A percentile compares a stretch with the other conserved stretches of the same genome.
Evolutionary conservation across 92 coral and sea anemone genomes (phyloP).

Genomic region (Zoanthus sociatus): DNA sequence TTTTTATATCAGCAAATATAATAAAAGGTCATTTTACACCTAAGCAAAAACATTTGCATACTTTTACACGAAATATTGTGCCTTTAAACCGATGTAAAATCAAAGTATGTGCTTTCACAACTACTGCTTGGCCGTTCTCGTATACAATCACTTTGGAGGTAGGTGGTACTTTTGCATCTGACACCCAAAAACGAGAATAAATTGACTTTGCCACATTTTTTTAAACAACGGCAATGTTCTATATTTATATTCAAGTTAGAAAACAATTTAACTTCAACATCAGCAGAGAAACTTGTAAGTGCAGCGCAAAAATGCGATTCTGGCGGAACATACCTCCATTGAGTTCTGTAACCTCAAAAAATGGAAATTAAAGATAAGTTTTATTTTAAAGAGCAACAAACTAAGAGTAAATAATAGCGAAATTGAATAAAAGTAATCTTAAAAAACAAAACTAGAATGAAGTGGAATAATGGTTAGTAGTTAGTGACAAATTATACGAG

Average conservation of each 20-base stretch:
- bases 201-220: neutral
- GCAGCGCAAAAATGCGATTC: neutral
- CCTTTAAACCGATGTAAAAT: neutral
- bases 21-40: neutral
- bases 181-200: neutral
- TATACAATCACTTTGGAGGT: neutral
- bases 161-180: neutral
- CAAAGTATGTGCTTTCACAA: neutral
- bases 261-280: neutral
- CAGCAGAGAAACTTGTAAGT: neutral
- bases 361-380: neutral
- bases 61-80: neutral
- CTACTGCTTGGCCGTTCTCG: neutral
- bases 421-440: neutral
- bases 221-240: neutral
- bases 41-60: constrained; percentile 6
- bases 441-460: neutral
- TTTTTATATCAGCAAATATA: neutral
- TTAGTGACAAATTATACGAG: neutral
- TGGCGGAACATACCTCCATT: too few relatives aligned
- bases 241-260: neutral
- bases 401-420: neutral
- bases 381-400: neutral
- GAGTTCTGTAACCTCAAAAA: neutral
- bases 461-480: neutral